Conservation (phyloP, 2,797 vertebrate genomes). For the Hylomyscus alleni region DNA sequence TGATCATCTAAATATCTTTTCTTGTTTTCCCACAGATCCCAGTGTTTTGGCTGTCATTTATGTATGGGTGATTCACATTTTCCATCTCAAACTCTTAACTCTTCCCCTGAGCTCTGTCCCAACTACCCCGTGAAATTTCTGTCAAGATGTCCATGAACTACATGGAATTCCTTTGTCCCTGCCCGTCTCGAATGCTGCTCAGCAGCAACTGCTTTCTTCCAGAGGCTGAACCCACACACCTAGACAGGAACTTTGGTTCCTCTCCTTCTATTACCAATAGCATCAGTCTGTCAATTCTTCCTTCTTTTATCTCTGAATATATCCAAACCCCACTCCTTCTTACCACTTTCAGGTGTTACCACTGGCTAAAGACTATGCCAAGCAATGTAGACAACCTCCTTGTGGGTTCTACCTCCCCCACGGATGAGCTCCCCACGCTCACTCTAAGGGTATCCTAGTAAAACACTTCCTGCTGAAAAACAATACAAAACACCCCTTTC, state of each 20-base stretch:
- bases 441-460: not conserved
- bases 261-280: slow-evolving; percentile 11
- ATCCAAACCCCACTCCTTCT: not conserved
- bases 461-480: not conserved
- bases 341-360: not conserved
- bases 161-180: slow-evolving; percentile 19
- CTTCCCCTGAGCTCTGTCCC: not conserved
- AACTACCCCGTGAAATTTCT: not conserved
- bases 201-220: not conserved
- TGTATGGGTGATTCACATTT: not conserved
- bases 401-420: not conserved
- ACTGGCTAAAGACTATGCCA: not conserved
- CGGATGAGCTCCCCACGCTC: not conserved
- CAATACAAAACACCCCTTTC: not conserved
- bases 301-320: slow-evolving; percentile 17
- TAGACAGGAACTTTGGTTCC: not conserved
- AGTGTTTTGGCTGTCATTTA: slow-evolving; percentile 8
- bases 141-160: not conserved
- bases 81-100: not conserved
- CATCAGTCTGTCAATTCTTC: not conserved
- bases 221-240: slow-evolving; percentile 26
- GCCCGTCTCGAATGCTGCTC: not conserved
- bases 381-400: not conserved
- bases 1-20: not conserved
- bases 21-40: not conserved